Base-by-base conservation (phyloP, 2,888 invertebrate genomes). In the Augiades crinisus region DNA sequence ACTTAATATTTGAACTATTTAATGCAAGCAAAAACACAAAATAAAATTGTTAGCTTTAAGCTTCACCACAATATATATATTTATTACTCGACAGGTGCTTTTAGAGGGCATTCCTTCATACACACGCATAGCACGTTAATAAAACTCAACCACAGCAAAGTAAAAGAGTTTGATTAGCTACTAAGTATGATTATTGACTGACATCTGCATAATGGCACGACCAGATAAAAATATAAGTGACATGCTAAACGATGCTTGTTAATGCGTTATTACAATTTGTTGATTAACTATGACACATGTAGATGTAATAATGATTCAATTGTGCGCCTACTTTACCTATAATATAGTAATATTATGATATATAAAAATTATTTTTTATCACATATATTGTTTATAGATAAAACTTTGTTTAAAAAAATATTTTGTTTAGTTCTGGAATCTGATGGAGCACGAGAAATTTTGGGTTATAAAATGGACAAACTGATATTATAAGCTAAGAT, bases 391-490 rank as follows among this genome's bases (percentile, higher is more conserved):
- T n/a, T n/a, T n/a, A n/a, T n/a, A n/a, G n/a, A n/a, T n/a, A n/a
- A n/a, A n/a, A n/a, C n/a, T n/a, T n/a, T n/a, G n/a, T n/a, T n/a
- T n/a, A n/a, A n/a, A n/a, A n/a, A n/a, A n/a, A n/a, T n/a, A n/a
- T n/a, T n/a, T n/a, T n/a, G n/a, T n/a, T n/a, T n/a, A n/a, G n/a
- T n/a, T n/a, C n/a, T n/a, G n/a, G n/a, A n/a, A n/a, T n/a, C n/a
- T n/a, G 75, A 87, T 70, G 70, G 89, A 88, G 70, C 89, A 86
- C 59, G 89, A 88, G 84, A 88, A 89, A n/a, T n/a, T n/a, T n/a
- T n/a, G n/a, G n/a, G n/a, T n/a, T n/a, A n/a, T n/a, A n/a, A n/a
- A n/a, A n/a, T n/a, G n/a, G n/a, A n/a, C n/a, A n/a, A n/a, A n/a
- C n/a, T n/a, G n/a, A n/a, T n/a, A n/a, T n/a, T n/a, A n/a, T n/a